Percentiles rank a stretch among this genome's conserved stretches.
These are phyloP conservation scores for Gila robusta DNA, from an alignment of 2,797 vertebrate genomes.

Conservation along the genomic window DNA sequence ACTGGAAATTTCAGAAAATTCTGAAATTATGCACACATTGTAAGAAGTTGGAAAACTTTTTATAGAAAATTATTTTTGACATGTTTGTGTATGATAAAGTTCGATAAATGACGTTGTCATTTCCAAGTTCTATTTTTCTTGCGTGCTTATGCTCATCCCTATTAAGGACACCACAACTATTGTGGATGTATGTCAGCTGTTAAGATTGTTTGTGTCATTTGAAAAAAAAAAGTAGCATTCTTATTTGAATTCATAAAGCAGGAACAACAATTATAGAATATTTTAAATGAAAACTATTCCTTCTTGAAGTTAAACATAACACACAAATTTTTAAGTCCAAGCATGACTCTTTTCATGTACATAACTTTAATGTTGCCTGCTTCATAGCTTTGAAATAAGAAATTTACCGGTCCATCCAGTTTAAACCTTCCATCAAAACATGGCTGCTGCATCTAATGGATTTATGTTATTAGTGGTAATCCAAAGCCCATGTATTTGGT, in stretches of 20 bases:
- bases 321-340: not conserved
- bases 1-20: not conserved
- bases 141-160: not conserved
- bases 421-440: slow-evolving; percentile 36
- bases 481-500: slow-evolving; percentile 38
- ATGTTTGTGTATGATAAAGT: not conserved
- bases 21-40: not conserved
- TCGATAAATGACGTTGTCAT: too few species aligned
- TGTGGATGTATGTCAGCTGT: not conserved
- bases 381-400: slow-evolving; percentile 6
- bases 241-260: not conserved
- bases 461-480: slow-evolving; percentile 58
- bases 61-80: not conserved
- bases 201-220: not conserved
- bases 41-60: not conserved
- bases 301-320: slow-evolving; percentile 7
- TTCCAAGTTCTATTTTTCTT: not conserved
- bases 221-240: not conserved
- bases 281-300: slow-evolving; percentile 1
- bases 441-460: slow-evolving; percentile 50
- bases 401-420: not conserved
- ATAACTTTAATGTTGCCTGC: slow-evolving; percentile 24
- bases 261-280: not conserved
- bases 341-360: slow-evolving; percentile 2
- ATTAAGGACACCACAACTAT: slow-evolving; percentile 1